phyloP scores from a whole-genome alignment of 2,888 invertebrate genomes.

The Zhengitettix transpicula region DNA sequence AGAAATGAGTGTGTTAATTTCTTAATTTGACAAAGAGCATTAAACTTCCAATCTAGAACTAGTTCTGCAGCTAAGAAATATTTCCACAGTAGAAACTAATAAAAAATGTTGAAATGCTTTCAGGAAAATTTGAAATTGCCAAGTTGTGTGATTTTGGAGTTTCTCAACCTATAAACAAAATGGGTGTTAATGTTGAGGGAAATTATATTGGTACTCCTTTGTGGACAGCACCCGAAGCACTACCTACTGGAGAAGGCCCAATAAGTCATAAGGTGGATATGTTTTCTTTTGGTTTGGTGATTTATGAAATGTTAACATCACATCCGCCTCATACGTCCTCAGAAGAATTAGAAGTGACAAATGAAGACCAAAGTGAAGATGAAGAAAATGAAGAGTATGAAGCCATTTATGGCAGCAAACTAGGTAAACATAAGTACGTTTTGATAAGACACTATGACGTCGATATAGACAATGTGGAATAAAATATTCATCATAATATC shows the following conservation, averaged over 20 bases:
- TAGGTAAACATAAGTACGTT: too few relatives aligned
- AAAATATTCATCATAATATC: too few relatives aligned
- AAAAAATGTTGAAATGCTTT: not conserved
- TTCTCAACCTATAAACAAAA: slow-evolving; percentile 36
- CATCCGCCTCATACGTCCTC: slow-evolving; percentile 43
- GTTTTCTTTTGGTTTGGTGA: slow-evolving; percentile 58
- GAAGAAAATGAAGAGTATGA: too few relatives aligned
- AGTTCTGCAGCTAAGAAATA: too few relatives aligned
- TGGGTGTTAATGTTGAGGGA: slow-evolving; percentile 23
- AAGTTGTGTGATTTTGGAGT: slow-evolving; percentile 79
- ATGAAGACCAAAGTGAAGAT: not conserved
- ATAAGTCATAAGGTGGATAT: slow-evolving; percentile 54
- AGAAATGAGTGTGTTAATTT: too few relatives aligned
- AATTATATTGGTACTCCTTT: slow-evolving; percentile 45
- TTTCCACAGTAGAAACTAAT: not conserved
- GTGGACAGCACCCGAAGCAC: slow-evolving; percentile 68
- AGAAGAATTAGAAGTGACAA: slow-evolving; percentile 10
- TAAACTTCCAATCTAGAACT: too few relatives aligned
- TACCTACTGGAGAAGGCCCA: slow-evolving; percentile 25
- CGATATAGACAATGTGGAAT: too few relatives aligned
- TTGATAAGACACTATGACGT: too few relatives aligned
- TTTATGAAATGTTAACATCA: slow-evolving; percentile 70
- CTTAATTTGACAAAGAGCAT: too few relatives aligned
- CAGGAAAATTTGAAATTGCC: slow-evolving; percentile 50
- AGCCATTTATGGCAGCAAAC: too few relatives aligned